Percentiles rank a stretch among this genome's conserved stretches.
Conservation (phyloP, 2,797 vertebrate genomes). For the Fringilla coelebs region DNA sequence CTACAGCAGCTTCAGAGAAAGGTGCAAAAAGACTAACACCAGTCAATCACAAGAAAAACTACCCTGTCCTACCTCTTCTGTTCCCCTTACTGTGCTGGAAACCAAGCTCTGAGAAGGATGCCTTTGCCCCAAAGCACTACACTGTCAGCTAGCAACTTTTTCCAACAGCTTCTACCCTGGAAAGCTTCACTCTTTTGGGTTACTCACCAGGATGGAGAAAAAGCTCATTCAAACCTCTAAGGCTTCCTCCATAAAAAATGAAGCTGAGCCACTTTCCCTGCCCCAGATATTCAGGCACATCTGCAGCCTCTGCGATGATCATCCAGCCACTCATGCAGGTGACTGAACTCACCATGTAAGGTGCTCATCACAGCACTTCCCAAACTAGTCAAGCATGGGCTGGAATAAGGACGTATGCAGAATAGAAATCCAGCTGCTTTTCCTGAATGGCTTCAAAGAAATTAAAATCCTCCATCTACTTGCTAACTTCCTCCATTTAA, state of each 20-base stretch:
- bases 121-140: background rate
- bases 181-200: background rate
- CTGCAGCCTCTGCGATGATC: background rate
- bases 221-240: background rate
- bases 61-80: background rate
- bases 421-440: background rate
- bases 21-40: background rate
- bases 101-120: background rate
- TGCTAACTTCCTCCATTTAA: background rate
- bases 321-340: background rate
- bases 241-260: background rate
- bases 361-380: background rate
- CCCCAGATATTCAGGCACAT: background rate
- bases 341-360: background rate
- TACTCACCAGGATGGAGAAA: background rate
- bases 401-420: background rate
- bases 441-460: background rate
- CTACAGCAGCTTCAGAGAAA: background rate
- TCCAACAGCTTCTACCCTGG: background rate
- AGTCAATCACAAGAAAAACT: background rate
- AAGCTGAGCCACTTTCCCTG: background rate
- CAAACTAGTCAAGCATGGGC: background rate
- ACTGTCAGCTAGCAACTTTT: background rate
- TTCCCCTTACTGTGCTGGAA: background rate
- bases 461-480: constrained; percentile 10